A percentile compares a stretch with the other conserved stretches of the same genome.
Evolutionary conservation across 2,797 vertebrate species (phyloP).

Genomic region (Urophycis tenuis): DNA sequence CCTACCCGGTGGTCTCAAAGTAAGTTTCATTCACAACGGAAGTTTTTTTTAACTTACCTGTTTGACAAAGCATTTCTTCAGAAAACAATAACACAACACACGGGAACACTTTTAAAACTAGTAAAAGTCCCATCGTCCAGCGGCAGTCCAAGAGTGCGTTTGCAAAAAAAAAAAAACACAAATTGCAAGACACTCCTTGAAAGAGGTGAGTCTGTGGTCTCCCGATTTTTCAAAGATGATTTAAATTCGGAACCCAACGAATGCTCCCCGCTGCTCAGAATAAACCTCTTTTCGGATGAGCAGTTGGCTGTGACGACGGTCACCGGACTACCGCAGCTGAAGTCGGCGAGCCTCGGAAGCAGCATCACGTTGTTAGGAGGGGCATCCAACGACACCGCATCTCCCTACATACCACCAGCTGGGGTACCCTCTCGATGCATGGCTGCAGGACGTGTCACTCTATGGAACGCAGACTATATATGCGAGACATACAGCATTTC

Average conservation of each 20-base stretch:
- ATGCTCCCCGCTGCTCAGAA: neutral
- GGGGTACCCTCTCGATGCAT: neutral
- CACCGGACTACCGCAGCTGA: conserved; percentile 34
- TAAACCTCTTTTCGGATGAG: neutral
- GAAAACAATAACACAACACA: conserved; percentile 28
- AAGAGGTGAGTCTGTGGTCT: conserved; percentile 2
- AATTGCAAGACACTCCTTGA: neutral
- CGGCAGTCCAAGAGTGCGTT: conserved; percentile 2
- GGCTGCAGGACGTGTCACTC: neutral
- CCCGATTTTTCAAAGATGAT: neutral
- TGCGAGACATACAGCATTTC: neutral
- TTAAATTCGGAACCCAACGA: neutral
- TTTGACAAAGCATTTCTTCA: conserved; percentile 27
- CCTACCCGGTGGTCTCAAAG: neutral
- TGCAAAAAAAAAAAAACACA: neutral
- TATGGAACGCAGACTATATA: neutral
- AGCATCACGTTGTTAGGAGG: conserved; percentile 45
- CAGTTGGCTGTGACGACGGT: conserved; percentile 13
- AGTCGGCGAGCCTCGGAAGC: neutral
- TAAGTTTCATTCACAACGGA: neutral
- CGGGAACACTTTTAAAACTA: conserved; percentile 31
- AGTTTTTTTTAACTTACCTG: conserved; percentile 41
- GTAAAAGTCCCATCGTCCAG: conserved; percentile 40
- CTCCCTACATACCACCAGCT: neutral
- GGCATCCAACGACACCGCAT: conserved; percentile 23